Evolutionary conservation across 2,113 vertebrate genomes (phyloP), one percentile per base, ranked within the genome.

Genomic region (Actenoides hombroni): DNA sequence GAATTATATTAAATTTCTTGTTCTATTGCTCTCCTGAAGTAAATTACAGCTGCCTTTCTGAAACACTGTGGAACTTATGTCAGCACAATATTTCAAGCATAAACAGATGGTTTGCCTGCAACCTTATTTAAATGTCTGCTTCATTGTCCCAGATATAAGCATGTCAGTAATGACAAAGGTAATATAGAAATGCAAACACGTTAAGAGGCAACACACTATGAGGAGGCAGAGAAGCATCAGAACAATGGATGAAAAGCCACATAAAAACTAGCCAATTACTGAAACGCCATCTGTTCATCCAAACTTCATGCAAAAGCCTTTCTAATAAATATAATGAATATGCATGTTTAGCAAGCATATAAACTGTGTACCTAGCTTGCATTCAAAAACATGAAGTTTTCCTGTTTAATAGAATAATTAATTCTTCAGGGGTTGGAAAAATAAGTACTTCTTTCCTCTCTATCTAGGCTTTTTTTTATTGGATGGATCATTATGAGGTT

Each of bases 221-320:
- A 92, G 57, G 20, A 61, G 24, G n/a, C 24, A 85, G 19, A 74
- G 40, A 76, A 80, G 14, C 57, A 48, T 33, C 54, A 61, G 49
- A 90, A 53, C 12, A 54, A 7, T 54, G 71, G 88, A 68, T 2
- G 16, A 88, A 93, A 95, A 77, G 61, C 18, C 37, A 33, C 44
- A 35, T 31, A 73, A 65, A 83, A 94, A 65, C 14, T 48, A 76
- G 16, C 29, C 49, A 83, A 61, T 88, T 86, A 92, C 56, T 86
- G 54, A 94, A 90, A 90, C 61, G n/a, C 67, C 88, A 83, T 57
- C 88, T 95, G 83, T 79, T 93, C 59, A 46, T 69, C n/a, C 12
- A 80, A 83, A 67, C 28, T 79, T 68, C 35, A 83, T 9, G 46
- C 31, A 81, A 31, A 83, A 83, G 24, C 23, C 37, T 37, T 37